These are phyloP conservation scores for Laupala kohalensis DNA, from an alignment of 1,140 invertebrate genomes.

Conservation along the genomic window DNA sequence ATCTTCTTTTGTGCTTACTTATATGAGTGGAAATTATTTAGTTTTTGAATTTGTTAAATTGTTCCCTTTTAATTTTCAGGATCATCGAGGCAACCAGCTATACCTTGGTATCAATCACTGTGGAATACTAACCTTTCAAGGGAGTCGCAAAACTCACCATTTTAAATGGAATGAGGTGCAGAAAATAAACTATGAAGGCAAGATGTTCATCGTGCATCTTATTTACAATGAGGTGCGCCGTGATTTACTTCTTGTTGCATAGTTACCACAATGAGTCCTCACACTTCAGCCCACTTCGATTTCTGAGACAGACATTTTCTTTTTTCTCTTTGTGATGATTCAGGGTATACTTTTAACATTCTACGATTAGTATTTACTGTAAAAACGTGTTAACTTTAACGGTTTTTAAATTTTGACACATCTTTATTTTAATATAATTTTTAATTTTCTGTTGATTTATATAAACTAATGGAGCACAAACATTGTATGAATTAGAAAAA, in stretches of 20 bases:
- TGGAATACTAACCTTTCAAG: conserved; percentile 89
- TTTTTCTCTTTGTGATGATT: no score
- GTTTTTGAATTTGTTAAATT: not conserved
- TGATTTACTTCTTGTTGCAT: not conserved
- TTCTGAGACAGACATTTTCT: no score
- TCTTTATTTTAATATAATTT: not conserved
- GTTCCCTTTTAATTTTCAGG: conserved; percentile 38
- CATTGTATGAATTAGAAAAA: no score
- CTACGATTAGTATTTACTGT: no score
- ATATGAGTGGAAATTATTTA: no score
- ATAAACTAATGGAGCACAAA: not conserved
- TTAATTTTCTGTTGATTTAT: not conserved
- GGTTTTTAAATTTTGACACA: not conserved
- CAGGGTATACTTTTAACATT: no score
- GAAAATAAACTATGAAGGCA: conserved; percentile 94
- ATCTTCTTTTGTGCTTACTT: no score
- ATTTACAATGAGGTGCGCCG: conserved; percentile 48
- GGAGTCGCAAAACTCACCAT: conserved; percentile 80
- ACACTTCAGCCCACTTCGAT: not conserved
- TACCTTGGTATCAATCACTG: conserved; percentile 91
- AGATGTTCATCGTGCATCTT: conserved; percentile 93
- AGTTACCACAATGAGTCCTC: not conserved
- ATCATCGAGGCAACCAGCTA: conserved; percentile 75
- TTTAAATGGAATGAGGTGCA: conserved; percentile 92
- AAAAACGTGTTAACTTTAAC: no score